A percentile compares a stretch with the other conserved stretches of the same genome.
phyloP scores from a whole-genome alignment of 2,888 invertebrate genomes.

The Villa cingulata region DNA sequence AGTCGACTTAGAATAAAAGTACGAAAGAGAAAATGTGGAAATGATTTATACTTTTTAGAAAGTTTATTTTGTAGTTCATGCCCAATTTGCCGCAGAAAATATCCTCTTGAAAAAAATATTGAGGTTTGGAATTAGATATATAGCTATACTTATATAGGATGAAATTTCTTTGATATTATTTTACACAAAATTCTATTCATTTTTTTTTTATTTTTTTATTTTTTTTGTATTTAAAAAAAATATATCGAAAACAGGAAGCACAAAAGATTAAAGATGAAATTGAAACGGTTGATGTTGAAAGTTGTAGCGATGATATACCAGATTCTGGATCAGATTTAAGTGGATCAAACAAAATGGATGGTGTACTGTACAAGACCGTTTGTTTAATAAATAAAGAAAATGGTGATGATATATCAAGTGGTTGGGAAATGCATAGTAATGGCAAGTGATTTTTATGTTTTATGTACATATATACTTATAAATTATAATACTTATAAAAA shows the following conservation, averaged over 20 bases:
- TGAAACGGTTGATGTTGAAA: conserved; percentile 55
- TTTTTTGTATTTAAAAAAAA: background rate
- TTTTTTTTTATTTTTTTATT: background rate
- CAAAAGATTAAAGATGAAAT: conserved; percentile 42
- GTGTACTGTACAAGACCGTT: conserved; percentile 32
- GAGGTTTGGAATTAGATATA: conserved; percentile 39
- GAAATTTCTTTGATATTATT: background rate
- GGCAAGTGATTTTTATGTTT: too few relatives aligned
- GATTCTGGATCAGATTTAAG: conserved; percentile 31
- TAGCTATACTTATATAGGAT: too few relatives aligned
- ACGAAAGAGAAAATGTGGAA: conserved; percentile 50
- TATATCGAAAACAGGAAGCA: conserved; percentile 19
- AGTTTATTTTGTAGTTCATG: conserved; percentile 40
- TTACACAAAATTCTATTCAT: background rate
- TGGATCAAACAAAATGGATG: conserved; percentile 27
- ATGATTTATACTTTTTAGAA: conserved; percentile 38
- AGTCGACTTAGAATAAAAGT: conserved; percentile 51
- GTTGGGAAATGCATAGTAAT: conserved; percentile 16
- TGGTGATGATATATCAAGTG: conserved; percentile 23
- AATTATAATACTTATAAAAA: too few relatives aligned
- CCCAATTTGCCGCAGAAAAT: conserved; percentile 45
- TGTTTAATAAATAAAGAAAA: conserved; percentile 33
- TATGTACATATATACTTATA: too few relatives aligned
- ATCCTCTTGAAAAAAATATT: conserved; percentile 39
- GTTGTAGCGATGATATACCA: conserved; percentile 36